These are phyloP conservation scores for Acanthaster planci DNA, from an alignment of 35 echinoderm and acorn worm species.

Conservation along the genomic window DNA sequence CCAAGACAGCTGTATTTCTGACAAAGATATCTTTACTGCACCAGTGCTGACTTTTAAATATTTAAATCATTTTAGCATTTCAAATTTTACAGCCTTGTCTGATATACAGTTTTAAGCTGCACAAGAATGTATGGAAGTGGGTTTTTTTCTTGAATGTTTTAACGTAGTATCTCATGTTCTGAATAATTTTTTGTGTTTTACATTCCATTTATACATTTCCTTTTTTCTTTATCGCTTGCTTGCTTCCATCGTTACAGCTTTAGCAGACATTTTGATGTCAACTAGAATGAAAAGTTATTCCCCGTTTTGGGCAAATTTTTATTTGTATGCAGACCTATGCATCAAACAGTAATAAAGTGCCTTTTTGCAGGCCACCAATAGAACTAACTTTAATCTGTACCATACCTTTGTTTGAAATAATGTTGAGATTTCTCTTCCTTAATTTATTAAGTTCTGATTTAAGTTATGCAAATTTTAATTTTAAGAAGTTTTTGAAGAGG, in stretches of 20 bases:
- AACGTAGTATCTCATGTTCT: background rate
- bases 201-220: background rate
- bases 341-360: slow-evolving; percentile 9
- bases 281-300: background rate
- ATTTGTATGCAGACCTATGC: slow-evolving; percentile 13
- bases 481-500: background rate
- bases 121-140: background rate
- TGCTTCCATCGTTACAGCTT: background rate
- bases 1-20: background rate
- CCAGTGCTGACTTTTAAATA: background rate
- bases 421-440: background rate
- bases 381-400: background rate
- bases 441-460: background rate
- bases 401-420: background rate
- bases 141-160: background rate
- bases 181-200: background rate
- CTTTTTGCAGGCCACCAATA: background rate
- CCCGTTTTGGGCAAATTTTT: too few relatives aligned
- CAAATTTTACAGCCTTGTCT: background rate
- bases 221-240: background rate
- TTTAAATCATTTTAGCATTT: background rate
- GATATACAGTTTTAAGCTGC: slow-evolving; percentile 2
- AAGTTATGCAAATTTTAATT: slow-evolving; percentile 22
- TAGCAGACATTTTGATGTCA: background rate
- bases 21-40: background rate